Evolutionary conservation across 1,140 invertebrate species (phyloP), one percentile per base, ranked within the genome.

Genomic region (Brachionus plicatilis): DNA sequence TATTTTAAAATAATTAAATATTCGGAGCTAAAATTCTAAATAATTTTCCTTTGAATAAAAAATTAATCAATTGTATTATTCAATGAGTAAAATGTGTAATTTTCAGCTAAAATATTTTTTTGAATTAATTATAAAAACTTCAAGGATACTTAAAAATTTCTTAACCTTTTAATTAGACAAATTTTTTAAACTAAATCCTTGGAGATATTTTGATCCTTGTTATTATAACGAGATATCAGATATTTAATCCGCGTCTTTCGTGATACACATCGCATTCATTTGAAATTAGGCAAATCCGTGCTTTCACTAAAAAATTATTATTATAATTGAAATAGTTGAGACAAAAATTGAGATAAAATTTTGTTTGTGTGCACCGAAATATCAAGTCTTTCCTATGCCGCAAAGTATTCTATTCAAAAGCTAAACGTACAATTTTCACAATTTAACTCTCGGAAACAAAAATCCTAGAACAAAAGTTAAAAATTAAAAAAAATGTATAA

Each of bases 231-330:
- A 68, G 66, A 68, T 68, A 68, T 33, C 33, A 68, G 27, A 33
- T n/a, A 29, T 68, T 27, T 68, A 41, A 68, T 68, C 66, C 33
- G 27, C 27, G 27, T 33, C 9, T 41, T 14, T 17, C 27, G 27
- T 68, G 27, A 43, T 72, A 72, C 68, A 72, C 68, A 72, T 72
- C n/a, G 68, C 68, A 72, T 72, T 43, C 29, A 72, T 20, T 72
- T 43, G 68, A 72, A 72, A 72, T 43, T 72, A 41, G 29, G 41
- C n/a, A 72, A 72, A 72, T 41, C 37, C 29, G 14, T 41, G 68
- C 2, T 41, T 17, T 72, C 68, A 20, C 29, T 72, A 2, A 41
- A 5, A 12, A 11, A 20, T 37, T 37, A 37, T 37, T 43, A 17
- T 41, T 41, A n/a, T 72, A 41, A 41, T 43, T 72, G 37, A 41